phyloP scores from a whole-genome alignment of 2,888 invertebrate species.

The Panzeria rudis region DNA sequence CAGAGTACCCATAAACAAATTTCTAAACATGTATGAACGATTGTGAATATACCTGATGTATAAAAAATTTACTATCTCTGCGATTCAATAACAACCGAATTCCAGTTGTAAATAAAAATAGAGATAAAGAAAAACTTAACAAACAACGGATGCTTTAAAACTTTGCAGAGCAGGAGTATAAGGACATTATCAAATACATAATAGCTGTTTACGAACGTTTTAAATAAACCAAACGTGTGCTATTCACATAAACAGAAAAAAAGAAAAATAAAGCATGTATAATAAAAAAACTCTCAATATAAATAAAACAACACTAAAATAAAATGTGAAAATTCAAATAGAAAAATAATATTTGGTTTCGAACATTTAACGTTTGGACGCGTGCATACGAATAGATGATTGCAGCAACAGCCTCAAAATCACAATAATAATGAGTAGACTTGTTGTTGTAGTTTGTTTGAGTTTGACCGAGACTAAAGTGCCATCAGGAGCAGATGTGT shows the following conservation, averaged over 20 bases:
- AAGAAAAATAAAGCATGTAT: slow-evolving; percentile 1
- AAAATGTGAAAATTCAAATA: slow-evolving; percentile 62
- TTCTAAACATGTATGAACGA: not conserved
- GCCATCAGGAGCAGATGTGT: slow-evolving; percentile 81
- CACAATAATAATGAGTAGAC: slow-evolving; percentile 41
- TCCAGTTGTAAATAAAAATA: slow-evolving; percentile 39
- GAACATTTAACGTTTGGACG: slow-evolving; percentile 56
- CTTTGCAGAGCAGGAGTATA: slow-evolving; percentile 22
- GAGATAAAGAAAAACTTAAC: slow-evolving; percentile 9
- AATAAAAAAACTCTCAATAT: slow-evolving; percentile 6
- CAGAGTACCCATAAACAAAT: too few species aligned
- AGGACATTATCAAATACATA: slow-evolving; percentile 65
- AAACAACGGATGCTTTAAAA: slow-evolving; percentile 44
- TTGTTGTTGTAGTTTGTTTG: slow-evolving; percentile 65
- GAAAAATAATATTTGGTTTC: slow-evolving; percentile 52
- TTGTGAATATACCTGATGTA: not conserved
- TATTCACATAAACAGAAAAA: slow-evolving; percentile 38
- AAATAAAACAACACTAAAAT: slow-evolving; percentile 39
- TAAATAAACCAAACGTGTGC: slow-evolving; percentile 68
- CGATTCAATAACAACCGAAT: slow-evolving; percentile 7
- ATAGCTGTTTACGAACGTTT: slow-evolving; percentile 53
- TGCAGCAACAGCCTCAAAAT: slow-evolving; percentile 42
- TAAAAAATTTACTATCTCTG: slow-evolving; percentile 17
- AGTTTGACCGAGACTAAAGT: slow-evolving; percentile 78
- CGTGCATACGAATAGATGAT: slow-evolving; percentile 64